Base-by-base conservation (phyloP, 2,888 invertebrate species). In the Dasysyrphus tricinctus region DNA sequence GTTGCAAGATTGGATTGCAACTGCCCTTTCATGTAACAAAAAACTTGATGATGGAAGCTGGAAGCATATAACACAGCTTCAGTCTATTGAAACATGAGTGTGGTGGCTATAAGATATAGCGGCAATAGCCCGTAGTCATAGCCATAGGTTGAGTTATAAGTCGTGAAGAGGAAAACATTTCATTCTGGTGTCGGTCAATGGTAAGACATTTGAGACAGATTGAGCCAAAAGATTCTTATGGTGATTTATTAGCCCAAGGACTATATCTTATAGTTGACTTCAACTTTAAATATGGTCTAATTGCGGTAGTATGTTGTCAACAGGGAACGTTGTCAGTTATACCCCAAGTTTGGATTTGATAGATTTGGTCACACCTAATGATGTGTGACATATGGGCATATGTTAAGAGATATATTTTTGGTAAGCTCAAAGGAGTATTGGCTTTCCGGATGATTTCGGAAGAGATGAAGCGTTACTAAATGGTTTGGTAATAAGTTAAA, bases 321-420 rank as follows among this genome's bases (percentile, higher is more conserved):
- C 56, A 70, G 29, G 75, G 74, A 65, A 42, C 24, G 67, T 54
- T 49, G 37, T 37, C 44, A 34, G 51, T 7, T 63, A 42, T 67
- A 49, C 76, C 76, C 84, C 59, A 80, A n/a, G 59, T 80, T 80
- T 57, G 84, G 84, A 69, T 16, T 72, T 54, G 19, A 34, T 72
- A 65, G 65, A 74, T 74, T 65, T 80, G 80, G 76, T 76, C 80
- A 84, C 84, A 80, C 84, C 80, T 84, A 76, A 76, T 72, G 56
- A 65, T 44, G 67, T 75, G 39, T 42, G 51, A 63, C 51, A 63
- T 65, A 65, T 54, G 51, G 54, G 63, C 49, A 59, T 34, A 24
- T 37, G 44, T 37, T 51, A 3, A 37, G 14, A 67, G 34, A 37
- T 63, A 29, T 6, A 5, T 24, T 24, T 12, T 32, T 32, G 0